phyloP scores from a whole-genome alignment of 2,888 invertebrate genomes.

The Colostygia pectinataria region DNA sequence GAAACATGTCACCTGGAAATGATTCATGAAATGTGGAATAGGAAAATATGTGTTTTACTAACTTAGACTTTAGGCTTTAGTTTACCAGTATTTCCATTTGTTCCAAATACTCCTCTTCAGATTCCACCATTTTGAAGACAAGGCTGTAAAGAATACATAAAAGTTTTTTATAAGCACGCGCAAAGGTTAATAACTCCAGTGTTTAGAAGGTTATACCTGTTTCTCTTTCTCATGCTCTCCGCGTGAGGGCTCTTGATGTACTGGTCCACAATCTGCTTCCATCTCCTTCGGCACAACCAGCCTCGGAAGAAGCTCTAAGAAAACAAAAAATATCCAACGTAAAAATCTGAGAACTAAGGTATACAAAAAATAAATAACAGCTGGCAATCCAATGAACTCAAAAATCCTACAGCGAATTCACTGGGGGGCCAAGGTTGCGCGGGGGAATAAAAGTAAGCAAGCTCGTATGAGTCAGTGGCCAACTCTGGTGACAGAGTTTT shows the following conservation, averaged over 20 bases:
- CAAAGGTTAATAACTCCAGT: not conserved
- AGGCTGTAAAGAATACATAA: conserved; percentile 80
- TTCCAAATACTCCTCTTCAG: conserved; percentile 96
- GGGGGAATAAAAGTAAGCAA: no score
- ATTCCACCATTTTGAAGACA: conserved; percentile 95
- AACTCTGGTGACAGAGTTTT: no score
- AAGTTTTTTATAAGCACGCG: not conserved
- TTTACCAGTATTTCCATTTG: conserved; percentile 89
- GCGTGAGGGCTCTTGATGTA: conserved; percentile 97
- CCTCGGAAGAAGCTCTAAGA: conserved; percentile 94
- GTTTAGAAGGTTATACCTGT: conserved; percentile 81
- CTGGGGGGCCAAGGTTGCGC: no score
- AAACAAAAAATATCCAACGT: conserved; percentile 7
- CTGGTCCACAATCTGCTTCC: conserved; percentile 97
- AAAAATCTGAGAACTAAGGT: no score
- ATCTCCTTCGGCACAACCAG: conserved; percentile 94
- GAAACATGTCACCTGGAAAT: conserved; percentile 87
- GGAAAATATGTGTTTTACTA: no score
- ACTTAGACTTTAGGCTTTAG: no score
- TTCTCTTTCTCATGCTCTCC: conserved; percentile 95
- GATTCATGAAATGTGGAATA: no score
- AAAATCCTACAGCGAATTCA: no score
- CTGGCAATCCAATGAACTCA: no score
- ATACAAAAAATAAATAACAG: no score
- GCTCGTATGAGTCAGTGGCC: no score